Evolutionary conservation across 2,888 invertebrate genomes (phyloP).

Genomic region (Eretmocerus hayati): DNA sequence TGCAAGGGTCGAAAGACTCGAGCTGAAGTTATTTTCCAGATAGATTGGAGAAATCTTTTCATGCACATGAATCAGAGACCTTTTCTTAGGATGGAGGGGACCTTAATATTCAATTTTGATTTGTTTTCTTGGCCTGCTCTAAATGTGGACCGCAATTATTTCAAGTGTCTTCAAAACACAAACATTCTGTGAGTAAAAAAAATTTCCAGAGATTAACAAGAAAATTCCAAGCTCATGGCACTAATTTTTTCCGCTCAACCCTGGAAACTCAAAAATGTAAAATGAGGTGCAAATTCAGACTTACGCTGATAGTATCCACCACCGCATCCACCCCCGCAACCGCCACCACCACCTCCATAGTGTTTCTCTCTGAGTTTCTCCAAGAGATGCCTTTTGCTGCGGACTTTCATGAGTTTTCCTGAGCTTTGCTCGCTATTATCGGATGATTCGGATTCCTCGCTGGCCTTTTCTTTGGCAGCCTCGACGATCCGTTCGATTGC

Average conservation of each 20-base stretch:
- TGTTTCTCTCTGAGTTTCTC: conserved; percentile 4
- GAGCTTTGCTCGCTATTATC: conserved; percentile 10
- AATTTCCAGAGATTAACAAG: not conserved
- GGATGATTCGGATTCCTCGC: not conserved
- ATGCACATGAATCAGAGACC: no score
- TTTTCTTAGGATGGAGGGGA: no score
- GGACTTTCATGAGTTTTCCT: conserved; percentile 27
- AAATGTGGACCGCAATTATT: no score
- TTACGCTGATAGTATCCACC: conserved; percentile 16
- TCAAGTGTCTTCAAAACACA: no score
- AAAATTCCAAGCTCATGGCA: not conserved
- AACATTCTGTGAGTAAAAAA: no score
- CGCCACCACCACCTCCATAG: conserved; percentile 15
- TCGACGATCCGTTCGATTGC: conserved; percentile 3
- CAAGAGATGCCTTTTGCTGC: conserved; percentile 32
- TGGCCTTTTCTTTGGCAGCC: conserved; percentile 17
- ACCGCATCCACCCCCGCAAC: conserved; percentile 21
- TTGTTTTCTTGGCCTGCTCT: no score
- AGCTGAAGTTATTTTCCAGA: no score
- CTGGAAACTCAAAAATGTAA: no score
- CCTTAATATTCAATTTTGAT: no score
- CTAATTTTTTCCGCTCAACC: not conserved
- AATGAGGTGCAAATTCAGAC: no score
- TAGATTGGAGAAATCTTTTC: no score
- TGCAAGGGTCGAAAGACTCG: no score